A percentile compares a stretch with the other conserved stretches of the same genome.
Evolutionary conservation across 2,888 invertebrate genomes (phyloP).

Genomic region (Malthinus flaveolus): DNA sequence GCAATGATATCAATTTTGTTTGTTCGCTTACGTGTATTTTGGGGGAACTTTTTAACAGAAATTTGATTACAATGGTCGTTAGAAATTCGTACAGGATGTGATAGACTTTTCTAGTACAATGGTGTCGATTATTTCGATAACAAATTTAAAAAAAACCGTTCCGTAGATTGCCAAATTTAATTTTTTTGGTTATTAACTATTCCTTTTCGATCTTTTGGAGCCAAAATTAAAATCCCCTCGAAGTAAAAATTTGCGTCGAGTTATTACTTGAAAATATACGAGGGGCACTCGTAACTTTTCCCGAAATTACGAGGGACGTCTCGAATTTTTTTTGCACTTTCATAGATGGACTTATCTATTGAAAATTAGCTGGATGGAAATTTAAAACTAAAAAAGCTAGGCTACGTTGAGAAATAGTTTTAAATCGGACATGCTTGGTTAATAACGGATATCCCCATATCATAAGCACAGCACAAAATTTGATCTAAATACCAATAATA

Average conservation of each 20-base stretch:
- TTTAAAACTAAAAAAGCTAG: slow-evolving; percentile 14
- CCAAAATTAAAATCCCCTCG: too few relatives aligned
- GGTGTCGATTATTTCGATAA: neutral
- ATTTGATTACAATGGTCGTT: slow-evolving; percentile 3
- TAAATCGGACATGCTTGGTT: slow-evolving; percentile 17
- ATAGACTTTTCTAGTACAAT: neutral
- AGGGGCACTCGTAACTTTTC: too few relatives aligned
- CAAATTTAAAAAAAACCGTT: too few relatives aligned
- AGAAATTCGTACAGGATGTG: neutral
- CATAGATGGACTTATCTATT: neutral
- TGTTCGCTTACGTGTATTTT: too few relatives aligned
- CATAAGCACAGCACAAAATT: slow-evolving; percentile 9
- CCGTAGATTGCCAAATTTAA: too few relatives aligned
- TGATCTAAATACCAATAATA: slow-evolving; percentile 5
- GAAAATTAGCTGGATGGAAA: slow-evolving; percentile 15
- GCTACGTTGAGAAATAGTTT: slow-evolving; percentile 14
- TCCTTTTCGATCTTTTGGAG: too few relatives aligned
- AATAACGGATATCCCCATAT: slow-evolving; percentile 23
- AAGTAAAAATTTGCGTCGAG: too few relatives aligned
- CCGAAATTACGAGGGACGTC: too few relatives aligned
- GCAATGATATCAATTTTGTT: too few relatives aligned
- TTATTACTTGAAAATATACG: too few relatives aligned
- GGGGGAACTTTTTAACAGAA: neutral
- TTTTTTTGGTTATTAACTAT: too few relatives aligned
- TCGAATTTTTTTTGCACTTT: too few relatives aligned